A percentile compares a stretch with the other conserved stretches of the same genome.
phyloP scores from a whole-genome alignment of 2,797 vertebrate genomes.

The Scarus forsteni region DNA sequence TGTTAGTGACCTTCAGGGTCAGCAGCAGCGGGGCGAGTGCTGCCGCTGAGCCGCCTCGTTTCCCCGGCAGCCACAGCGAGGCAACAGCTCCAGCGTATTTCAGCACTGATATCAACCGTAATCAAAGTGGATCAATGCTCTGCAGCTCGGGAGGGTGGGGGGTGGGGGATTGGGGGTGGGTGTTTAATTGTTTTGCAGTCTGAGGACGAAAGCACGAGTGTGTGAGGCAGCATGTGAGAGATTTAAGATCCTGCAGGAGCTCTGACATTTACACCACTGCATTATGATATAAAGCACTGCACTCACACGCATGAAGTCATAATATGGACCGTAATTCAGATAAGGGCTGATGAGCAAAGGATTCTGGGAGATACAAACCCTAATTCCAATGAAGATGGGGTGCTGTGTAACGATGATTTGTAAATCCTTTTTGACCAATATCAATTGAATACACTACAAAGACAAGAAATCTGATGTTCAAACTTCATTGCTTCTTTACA shows the following conservation, averaged over 20 bases:
- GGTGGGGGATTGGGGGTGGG: slow-evolving; percentile 7
- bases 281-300: neutral
- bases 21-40: slow-evolving; percentile 52
- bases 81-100: slow-evolving; percentile 71
- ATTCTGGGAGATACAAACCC: too few relatives aligned
- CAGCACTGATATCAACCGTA: slow-evolving; percentile 77
- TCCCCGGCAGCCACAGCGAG: slow-evolving; percentile 56
- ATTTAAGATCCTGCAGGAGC: slow-evolving; percentile 2
- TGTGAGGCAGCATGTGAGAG: slow-evolving; percentile 1
- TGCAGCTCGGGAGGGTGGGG: slow-evolving; percentile 19
- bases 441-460: too few relatives aligned
- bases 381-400: too few relatives aligned
- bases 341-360: too few relatives aligned
- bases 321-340: too few relatives aligned
- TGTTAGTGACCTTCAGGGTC: slow-evolving; percentile 81
- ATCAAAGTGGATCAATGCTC: slow-evolving; percentile 70
- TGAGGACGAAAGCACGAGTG: neutral
- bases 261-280: slow-evolving; percentile 4
- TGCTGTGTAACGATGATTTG: too few relatives aligned
- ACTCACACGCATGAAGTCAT: neutral
- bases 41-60: slow-evolving; percentile 54
- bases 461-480: too few relatives aligned
- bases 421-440: too few relatives aligned
- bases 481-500: too few relatives aligned
- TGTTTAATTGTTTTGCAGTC: slow-evolving; percentile 34